Conservation (phyloP, 2,113 vertebrate species). For the Xiphias gladius region DNA sequence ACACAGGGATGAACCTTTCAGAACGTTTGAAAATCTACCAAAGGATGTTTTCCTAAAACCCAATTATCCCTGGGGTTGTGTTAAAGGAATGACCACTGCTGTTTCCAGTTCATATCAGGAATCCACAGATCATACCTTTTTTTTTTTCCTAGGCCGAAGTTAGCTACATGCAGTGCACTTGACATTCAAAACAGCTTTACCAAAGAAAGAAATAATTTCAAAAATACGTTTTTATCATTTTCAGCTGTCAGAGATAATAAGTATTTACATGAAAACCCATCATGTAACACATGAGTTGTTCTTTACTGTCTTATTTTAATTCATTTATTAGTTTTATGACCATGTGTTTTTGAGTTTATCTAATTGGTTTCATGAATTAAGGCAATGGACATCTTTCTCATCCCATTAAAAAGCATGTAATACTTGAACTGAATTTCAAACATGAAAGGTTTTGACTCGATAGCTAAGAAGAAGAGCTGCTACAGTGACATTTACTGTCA, state of each 20-base stretch:
- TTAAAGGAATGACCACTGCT: slow-evolving; percentile 65
- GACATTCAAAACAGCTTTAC: slow-evolving; percentile 37
- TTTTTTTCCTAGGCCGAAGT: neutral
- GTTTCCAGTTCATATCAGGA: slow-evolving; percentile 59
- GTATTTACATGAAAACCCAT: slow-evolving; percentile 37
- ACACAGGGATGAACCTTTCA: slow-evolving; percentile 60
- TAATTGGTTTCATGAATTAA: slow-evolving; percentile 55
- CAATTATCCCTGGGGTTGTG: slow-evolving; percentile 58
- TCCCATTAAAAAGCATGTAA: slow-evolving; percentile 73
- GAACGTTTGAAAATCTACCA: slow-evolving; percentile 65
- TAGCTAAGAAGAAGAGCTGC: slow-evolving; percentile 45
- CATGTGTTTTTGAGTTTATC: slow-evolving; percentile 53
- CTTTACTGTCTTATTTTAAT: slow-evolving; percentile 13
- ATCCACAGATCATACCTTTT: slow-evolving; percentile 40
- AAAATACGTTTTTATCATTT: slow-evolving; percentile 45
- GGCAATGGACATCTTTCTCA: slow-evolving; percentile 54
- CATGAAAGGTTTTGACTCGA: slow-evolving; percentile 71
- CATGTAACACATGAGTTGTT: slow-evolving; percentile 3
- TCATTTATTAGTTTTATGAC: slow-evolving; percentile 57
- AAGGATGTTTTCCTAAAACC: slow-evolving; percentile 64
- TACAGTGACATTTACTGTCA: slow-evolving; percentile 69
- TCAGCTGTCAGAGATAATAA: slow-evolving; percentile 37
- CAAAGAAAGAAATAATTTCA: slow-evolving; percentile 4
- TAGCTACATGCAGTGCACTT: slow-evolving; percentile 14
- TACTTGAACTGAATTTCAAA: slow-evolving; percentile 72